These are phyloP conservation scores for Trachelus stipa DNA, from an alignment of 2,888 invertebrate genomes.

Conservation along the genomic window DNA sequence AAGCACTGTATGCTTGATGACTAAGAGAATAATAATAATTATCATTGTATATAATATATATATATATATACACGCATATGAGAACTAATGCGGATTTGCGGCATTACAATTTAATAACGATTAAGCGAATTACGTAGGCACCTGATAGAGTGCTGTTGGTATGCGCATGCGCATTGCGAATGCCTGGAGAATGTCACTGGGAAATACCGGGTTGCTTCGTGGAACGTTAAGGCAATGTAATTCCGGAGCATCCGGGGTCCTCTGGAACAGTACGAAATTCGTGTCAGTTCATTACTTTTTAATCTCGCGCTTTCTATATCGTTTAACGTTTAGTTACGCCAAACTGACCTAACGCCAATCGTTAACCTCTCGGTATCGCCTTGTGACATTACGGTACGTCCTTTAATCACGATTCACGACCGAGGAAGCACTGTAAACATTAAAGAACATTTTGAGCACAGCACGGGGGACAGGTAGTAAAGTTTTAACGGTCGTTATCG, in stretches of 20 bases:
- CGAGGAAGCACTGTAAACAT: background rate
- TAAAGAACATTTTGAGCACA: background rate
- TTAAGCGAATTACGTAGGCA: background rate
- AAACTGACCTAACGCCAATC: background rate
- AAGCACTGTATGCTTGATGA: background rate
- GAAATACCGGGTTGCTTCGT: slow-evolving; percentile 41
- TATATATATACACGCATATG: too few species aligned
- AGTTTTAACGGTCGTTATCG: background rate
- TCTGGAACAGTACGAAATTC: background rate
- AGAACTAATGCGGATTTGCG: background rate
- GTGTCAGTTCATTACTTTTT: background rate
- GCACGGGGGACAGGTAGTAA: background rate
- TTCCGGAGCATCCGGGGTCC: background rate
- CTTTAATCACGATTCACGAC: background rate
- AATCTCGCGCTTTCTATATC: background rate
- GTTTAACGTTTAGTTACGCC: background rate
- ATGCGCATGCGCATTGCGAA: background rate
- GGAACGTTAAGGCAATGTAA: background rate
- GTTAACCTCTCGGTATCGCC: background rate
- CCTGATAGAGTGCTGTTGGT: background rate
- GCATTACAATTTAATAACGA: background rate
- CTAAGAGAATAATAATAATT: background rate
- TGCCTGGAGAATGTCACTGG: slow-evolving; percentile 35
- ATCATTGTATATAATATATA: too few species aligned
- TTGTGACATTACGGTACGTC: background rate